phyloP scores from a whole-genome alignment of 1,140 invertebrate genomes.

The Adelges cooleyi region DNA sequence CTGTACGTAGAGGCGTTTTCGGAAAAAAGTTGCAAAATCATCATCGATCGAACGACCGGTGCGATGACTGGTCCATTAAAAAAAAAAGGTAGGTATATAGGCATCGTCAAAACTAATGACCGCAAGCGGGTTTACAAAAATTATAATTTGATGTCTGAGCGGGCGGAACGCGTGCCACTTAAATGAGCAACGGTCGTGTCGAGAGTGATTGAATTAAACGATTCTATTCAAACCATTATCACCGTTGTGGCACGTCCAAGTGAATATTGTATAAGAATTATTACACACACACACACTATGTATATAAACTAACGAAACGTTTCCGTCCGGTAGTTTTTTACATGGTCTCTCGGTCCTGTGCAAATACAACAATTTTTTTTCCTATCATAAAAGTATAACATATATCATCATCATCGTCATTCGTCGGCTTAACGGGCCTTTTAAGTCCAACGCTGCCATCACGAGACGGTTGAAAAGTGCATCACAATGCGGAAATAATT shows the following conservation, averaged over 20 bases:
- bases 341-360: too few relatives aligned
- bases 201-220: conserved; percentile 23
- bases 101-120: not conserved
- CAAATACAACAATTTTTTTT: too few relatives aligned
- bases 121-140: not conserved
- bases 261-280: too few relatives aligned
- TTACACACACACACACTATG: too few relatives aligned
- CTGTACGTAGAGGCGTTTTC: conserved; percentile 8
- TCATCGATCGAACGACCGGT: conserved; percentile 11
- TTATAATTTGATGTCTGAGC: conserved; percentile 18
- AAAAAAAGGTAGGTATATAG: not conserved
- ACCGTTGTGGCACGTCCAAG: too few relatives aligned
- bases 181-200: not conserved
- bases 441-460: too few relatives aligned
- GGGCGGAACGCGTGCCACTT: conserved; percentile 17
- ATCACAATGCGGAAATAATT: too few relatives aligned
- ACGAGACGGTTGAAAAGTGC: too few relatives aligned
- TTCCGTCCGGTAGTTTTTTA: not conserved
- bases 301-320: conserved; percentile 3
- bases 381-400: too few relatives aligned
- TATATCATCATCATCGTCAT: too few relatives aligned
- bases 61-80: not conserved
- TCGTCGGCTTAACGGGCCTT: too few relatives aligned
- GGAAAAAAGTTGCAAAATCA: conserved; percentile 22
- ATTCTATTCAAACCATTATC: conserved; percentile 1